phyloP scores from a whole-genome alignment of 2,113 vertebrate species.

The Rissa tridactyla region DNA sequence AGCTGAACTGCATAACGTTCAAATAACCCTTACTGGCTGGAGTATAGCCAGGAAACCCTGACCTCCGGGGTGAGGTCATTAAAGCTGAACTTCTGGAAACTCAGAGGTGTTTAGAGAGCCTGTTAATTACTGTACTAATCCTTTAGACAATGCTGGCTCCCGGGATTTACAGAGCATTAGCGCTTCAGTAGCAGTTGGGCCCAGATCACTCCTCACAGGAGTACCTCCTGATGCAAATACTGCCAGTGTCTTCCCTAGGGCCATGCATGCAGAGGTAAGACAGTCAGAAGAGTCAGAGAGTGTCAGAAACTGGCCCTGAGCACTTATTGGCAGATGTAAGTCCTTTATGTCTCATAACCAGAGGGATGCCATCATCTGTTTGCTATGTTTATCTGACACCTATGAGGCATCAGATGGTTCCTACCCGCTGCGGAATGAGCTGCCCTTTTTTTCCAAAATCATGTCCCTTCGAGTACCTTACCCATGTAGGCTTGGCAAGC shows the following conservation, averaged over 20 bases:
- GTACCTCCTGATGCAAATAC: not conserved
- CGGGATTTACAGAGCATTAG: not conserved
- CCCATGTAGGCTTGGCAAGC: not conserved
- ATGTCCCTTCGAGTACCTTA: not conserved
- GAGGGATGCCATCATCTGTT: not conserved
- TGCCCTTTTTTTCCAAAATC: not conserved
- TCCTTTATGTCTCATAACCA: not conserved
- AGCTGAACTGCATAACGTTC: not conserved
- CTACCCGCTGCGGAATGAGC: not conserved
- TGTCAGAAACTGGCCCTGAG: not conserved
- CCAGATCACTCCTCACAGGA: not conserved
- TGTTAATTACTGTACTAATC: not conserved
- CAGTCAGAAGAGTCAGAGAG: not conserved
- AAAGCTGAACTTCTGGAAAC: not conserved
- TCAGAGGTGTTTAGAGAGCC: conserved; percentile 1
- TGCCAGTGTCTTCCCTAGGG: not conserved
- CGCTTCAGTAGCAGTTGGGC: not conserved
- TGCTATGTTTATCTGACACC: not conserved
- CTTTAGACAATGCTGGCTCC: conserved; percentile 2
- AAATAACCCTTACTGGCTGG: not conserved
- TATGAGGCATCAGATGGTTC: not conserved
- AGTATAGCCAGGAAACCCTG: not conserved
- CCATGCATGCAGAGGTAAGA: not conserved
- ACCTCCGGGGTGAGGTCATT: not conserved
- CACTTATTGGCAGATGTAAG: not conserved